Percentiles rank a stretch among this genome's conserved stretches.
These are phyloP conservation scores for Heliconius himera DNA, from an alignment of 1,140 invertebrate species.

Conservation along the genomic window DNA sequence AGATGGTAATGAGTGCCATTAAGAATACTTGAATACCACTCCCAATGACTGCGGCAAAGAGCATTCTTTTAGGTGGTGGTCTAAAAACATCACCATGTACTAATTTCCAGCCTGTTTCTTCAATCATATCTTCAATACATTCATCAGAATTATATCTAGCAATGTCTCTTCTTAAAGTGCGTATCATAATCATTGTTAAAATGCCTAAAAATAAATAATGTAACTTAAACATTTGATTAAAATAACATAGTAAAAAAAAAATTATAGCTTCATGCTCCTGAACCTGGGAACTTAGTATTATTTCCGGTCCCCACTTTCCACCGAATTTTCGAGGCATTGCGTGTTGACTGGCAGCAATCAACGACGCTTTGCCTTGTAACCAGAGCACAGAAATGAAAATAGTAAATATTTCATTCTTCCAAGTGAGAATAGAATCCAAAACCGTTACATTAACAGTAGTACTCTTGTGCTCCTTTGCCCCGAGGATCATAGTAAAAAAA, in stretches of 20 bases:
- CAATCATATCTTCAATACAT: constrained; percentile 94
- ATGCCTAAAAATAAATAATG: constrained; percentile 85
- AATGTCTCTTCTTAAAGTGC: constrained; percentile 96
- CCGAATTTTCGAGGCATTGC: too few species aligned
- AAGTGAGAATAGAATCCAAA: too few species aligned
- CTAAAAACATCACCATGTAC: constrained; percentile 98
- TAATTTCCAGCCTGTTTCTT: constrained; percentile 99
- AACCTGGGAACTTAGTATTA: too few species aligned
- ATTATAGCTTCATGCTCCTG: too few species aligned
- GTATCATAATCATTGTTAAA: constrained; percentile 98
- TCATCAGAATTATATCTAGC: constrained; percentile 94
- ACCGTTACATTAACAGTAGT: too few species aligned
- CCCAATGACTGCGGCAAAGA: constrained; percentile 96
- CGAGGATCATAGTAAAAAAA: background rate
- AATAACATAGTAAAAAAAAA: background rate
- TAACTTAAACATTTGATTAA: background rate
- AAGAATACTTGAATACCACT: constrained; percentile 98
- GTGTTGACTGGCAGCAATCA: too few species aligned
- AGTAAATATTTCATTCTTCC: too few species aligned
- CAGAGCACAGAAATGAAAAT: too few species aligned
- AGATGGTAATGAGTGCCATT: constrained; percentile 96
- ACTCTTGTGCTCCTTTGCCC: too few species aligned
- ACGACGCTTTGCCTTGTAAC: too few species aligned
- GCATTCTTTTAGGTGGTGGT: constrained; percentile 91
- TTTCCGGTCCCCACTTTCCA: too few species aligned